Percentiles rank a stretch among this genome's conserved stretches.
These are phyloP conservation scores for Clarias pachynema DNA, from an alignment of 2,797 vertebrate genomes.

Conservation along the genomic window DNA sequence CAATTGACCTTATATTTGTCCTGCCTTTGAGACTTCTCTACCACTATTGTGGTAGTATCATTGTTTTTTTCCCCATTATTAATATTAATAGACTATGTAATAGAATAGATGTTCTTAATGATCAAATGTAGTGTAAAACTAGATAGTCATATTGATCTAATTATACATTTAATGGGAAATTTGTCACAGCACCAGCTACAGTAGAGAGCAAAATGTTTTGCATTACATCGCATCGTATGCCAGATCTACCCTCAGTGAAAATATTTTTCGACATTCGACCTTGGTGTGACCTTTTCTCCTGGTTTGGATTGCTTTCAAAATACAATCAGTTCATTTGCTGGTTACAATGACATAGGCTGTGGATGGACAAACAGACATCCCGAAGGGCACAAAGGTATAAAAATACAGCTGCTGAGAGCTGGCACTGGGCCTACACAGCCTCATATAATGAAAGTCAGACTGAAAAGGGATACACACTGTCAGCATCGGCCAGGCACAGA, in stretches of 20 bases:
- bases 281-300: background rate
- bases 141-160: no score
- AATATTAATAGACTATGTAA: background rate
- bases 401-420: background rate
- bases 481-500: slow-evolving; percentile 92
- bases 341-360: background rate
- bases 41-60: background rate
- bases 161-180: background rate
- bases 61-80: background rate
- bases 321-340: background rate
- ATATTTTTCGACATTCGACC: background rate
- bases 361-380: background rate
- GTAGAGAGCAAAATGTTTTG: background rate
- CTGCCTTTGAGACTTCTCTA: background rate
- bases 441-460: background rate
- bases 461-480: slow-evolving; percentile 84
- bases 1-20: background rate
- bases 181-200: background rate
- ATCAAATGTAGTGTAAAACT: background rate
- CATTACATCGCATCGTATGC: no score
- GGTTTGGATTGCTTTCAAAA: background rate
- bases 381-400: background rate
- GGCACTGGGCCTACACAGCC: background rate
- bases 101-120: background rate
- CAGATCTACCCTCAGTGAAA: background rate